Base-by-base conservation (phyloP, 2,113 vertebrate species). In the Phainopepla nitens region DNA sequence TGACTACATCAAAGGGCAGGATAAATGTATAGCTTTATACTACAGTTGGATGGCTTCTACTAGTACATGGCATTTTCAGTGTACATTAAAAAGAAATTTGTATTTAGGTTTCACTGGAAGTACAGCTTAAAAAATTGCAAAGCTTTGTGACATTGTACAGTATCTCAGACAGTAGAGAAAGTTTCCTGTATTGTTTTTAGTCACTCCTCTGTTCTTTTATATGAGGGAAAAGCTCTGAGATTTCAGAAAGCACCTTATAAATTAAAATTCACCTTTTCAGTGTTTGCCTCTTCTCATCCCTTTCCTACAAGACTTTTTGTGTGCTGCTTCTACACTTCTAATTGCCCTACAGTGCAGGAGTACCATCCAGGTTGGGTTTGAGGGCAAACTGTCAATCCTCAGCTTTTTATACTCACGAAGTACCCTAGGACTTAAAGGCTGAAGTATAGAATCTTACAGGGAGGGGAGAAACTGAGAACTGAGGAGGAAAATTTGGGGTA, bases 1-100 rank as follows among this genome's bases (percentile, higher is more conserved):
- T 86, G 92, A 60, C 81, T 83, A 45, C 87, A 78, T 57, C 47
- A 85, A 88, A 93, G 56, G 71, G 64, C 94, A 79, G 87, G 80
- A 36, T 81, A 53, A 50, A 62, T 64, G 27, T 81, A 50, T 87
- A 88, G 44, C 61, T 96, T 95, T 93, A 62, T 65, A 50, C 62
- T 85, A 6, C 35, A 18, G 36, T 44, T 92, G 75, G 77, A 44
- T 80, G 65, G 62, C 88, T 96, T 83, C 73, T 89, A n/a, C 54
- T 83, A 61, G 22, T 47, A 31, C 61, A 18, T 73, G 77, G 42
- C 42, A 66, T 88, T 90, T 93, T 90, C 42, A 89, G 7, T 1
- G 1, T 51, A 33, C 19, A 15, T 70, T 86, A 62, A 58, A 89
- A 92, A 65, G 21, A 73, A 89, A 61, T 25, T n/a, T 69, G 13